Conservation (phyloP, 2,888 invertebrate genomes). For the Euplagia quadripunctaria region DNA sequence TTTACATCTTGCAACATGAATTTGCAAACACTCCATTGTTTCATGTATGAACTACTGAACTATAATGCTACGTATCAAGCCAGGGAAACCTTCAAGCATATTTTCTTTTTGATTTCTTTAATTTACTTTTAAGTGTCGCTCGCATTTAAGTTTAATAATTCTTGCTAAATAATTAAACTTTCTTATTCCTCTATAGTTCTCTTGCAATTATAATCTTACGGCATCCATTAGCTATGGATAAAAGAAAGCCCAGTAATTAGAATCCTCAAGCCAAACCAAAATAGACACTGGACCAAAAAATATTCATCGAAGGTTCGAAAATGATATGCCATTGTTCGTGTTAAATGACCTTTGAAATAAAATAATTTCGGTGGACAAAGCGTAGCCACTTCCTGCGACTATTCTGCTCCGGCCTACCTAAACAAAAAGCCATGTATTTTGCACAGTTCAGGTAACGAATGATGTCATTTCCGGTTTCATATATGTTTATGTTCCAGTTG, state of each 20-base stretch:
- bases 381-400: conserved; percentile 35
- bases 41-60: neutral
- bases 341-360: conserved; percentile 34
- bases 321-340: conserved; percentile 9
- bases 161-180: neutral
- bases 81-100: neutral
- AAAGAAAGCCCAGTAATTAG: neutral
- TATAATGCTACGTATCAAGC: neutral
- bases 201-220: neutral
- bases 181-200: neutral
- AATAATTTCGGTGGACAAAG: conserved; percentile 43
- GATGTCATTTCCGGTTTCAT: conserved; percentile 30
- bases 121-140: neutral
- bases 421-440: conserved; percentile 47
- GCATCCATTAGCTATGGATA: neutral
- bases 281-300: neutral
- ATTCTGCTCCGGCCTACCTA: conserved; percentile 33
- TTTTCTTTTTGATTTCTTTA: neutral
- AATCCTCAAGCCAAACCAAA: neutral
- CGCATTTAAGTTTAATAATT: neutral
- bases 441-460: conserved; percentile 35
- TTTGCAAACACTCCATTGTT: neutral
- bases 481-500: conserved; percentile 14
- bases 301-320: neutral
- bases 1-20: neutral